A percentile compares a stretch with the other conserved stretches of the same genome.
phyloP scores from a whole-genome alignment of 1,140 invertebrate species.

The Drosophila bipectinata region DNA sequence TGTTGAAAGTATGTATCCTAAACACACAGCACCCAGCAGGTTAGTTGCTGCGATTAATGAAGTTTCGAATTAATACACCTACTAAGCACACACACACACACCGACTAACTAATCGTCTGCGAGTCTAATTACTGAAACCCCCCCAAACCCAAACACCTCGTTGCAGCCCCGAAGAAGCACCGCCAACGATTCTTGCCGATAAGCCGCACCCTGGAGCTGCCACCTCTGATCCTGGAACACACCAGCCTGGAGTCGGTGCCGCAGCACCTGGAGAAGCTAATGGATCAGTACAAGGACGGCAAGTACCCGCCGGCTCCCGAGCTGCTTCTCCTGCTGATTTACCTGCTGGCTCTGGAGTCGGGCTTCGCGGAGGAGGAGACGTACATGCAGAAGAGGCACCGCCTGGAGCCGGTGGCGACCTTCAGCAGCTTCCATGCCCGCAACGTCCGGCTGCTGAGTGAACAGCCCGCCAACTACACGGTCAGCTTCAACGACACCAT shows the following conservation, averaged over 20 bases:
- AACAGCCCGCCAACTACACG: background rate
- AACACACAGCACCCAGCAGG: constrained; percentile 27
- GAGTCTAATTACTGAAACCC: constrained; percentile 7
- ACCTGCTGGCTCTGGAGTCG: constrained; percentile 63
- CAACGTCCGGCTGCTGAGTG: constrained; percentile 62
- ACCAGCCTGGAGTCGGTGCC: constrained; percentile 49
- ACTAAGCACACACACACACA: constrained; percentile 19
- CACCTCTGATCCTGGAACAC: constrained; percentile 59
- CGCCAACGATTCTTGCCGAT: background rate
- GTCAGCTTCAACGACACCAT: constrained; percentile 28
- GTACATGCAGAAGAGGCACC: constrained; percentile 32
- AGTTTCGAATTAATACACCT: background rate
- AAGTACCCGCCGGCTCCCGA: constrained; percentile 14
- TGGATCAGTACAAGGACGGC: constrained; percentile 23
- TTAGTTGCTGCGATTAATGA: constrained; percentile 27
- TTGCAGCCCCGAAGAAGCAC: constrained; percentile 42
- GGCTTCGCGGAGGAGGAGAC: constrained; percentile 56
- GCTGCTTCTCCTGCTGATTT: constrained; percentile 51
- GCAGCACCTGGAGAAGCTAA: constrained; percentile 50
- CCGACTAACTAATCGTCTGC: constrained; percentile 17
- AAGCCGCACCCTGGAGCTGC: background rate
- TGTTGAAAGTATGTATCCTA: constrained; percentile 30
- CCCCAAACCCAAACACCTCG: constrained; percentile 26
- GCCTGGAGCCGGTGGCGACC: constrained; percentile 44
- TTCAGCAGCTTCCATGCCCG: constrained; percentile 58